A percentile compares a stretch with the other conserved stretches of the same genome.
These are phyloP conservation scores for Patella caerulea DNA, from an alignment of 2,888 invertebrate genomes.

Conservation along the genomic window DNA sequence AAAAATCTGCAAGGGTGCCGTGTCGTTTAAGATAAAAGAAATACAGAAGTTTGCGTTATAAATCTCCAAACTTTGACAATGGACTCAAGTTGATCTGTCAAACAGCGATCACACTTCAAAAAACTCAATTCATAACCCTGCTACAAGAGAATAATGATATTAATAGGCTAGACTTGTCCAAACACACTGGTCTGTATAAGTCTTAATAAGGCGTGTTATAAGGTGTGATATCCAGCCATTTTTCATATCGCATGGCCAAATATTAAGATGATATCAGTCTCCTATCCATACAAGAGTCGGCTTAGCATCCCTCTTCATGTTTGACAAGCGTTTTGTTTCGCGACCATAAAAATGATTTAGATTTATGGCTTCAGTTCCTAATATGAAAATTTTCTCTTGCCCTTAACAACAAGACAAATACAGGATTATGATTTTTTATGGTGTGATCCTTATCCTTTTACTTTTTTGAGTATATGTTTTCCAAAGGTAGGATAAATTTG, in stretches of 20 bases:
- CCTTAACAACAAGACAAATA: too few relatives aligned
- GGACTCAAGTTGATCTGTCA: conserved; percentile 11
- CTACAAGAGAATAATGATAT: not conserved
- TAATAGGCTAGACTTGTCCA: conserved; percentile 1
- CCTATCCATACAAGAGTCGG: not conserved
- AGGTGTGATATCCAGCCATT: not conserved
- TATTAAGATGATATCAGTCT: conserved; percentile 2
- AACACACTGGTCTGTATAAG: not conserved
- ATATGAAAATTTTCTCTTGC: too few relatives aligned
- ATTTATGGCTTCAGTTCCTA: too few relatives aligned
- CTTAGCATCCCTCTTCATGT: not conserved
- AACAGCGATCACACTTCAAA: conserved; percentile 6
- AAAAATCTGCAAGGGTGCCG: conserved; percentile 8
- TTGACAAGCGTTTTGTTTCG: conserved; percentile 6
- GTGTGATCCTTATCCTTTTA: too few relatives aligned
- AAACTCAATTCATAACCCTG: not conserved
- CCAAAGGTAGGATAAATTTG: too few relatives aligned
- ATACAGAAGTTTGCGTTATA: not conserved
- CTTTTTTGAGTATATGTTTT: too few relatives aligned
- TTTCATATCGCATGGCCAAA: not conserved
- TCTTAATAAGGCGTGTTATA: not conserved
- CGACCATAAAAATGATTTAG: not conserved
- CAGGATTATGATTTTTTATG: too few relatives aligned
- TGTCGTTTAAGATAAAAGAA: not conserved
- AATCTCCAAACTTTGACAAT: conserved; percentile 2